These are phyloP conservation scores for Lepidurus packardi DNA, from an alignment of 1,140 invertebrate species.

Conservation along the genomic window DNA sequence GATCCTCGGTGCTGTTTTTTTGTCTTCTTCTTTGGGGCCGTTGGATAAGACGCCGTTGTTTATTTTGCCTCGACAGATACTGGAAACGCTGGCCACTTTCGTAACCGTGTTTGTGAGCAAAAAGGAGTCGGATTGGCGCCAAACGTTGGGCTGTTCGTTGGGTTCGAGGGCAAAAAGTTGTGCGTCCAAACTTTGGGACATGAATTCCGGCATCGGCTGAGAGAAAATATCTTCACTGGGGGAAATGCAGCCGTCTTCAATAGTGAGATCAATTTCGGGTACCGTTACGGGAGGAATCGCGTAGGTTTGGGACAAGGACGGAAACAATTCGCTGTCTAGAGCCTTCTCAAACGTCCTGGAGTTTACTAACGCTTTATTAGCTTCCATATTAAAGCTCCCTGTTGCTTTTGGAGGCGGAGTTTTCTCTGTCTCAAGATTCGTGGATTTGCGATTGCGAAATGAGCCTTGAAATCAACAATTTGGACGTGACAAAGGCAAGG, in stretches of 20 bases:
- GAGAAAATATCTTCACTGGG: constrained; percentile 39
- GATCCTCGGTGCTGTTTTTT: background rate
- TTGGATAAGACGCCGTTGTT: constrained; percentile 12
- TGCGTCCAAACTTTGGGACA: constrained; percentile 59
- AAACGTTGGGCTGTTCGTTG: constrained; percentile 36
- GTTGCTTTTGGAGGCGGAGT: background rate
- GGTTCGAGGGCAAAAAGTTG: constrained; percentile 33
- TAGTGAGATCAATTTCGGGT: constrained; percentile 37
- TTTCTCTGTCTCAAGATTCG: background rate
- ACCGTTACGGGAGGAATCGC: background rate
- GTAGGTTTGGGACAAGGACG: background rate
- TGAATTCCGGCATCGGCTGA: constrained; percentile 44
- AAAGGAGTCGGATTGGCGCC: constrained; percentile 36
- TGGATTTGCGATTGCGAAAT: background rate
- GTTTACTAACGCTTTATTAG: background rate
- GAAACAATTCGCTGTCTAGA: background rate
- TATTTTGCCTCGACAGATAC: background rate
- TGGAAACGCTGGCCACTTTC: constrained; percentile 23
- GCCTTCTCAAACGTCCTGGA: constrained; percentile 3
- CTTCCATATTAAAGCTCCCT: background rate
- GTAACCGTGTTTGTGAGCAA: background rate
- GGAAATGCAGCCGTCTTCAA: constrained; percentile 37
- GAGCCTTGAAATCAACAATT: background rate
- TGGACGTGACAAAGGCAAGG: background rate
- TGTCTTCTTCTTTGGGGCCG: constrained; percentile 28